Evolutionary conservation across 2,113 vertebrate species (phyloP).

Genomic region (Pelusios castaneus): DNA sequence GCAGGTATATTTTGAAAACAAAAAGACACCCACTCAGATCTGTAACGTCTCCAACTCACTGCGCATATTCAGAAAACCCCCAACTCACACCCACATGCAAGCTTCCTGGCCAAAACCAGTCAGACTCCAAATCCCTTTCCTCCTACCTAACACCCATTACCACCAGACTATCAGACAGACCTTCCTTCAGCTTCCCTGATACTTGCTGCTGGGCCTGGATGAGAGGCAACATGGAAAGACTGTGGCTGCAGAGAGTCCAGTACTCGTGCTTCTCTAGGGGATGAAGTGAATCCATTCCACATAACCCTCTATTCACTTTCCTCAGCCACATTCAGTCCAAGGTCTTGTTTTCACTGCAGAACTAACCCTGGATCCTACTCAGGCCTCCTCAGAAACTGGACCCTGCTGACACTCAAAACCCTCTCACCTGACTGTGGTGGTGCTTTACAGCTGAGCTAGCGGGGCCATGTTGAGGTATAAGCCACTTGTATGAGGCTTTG

Average conservation of each 20-base stretch:
- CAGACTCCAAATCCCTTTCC: no score
- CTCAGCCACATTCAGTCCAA: not conserved
- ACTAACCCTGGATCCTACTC: no score
- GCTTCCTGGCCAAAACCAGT: not conserved
- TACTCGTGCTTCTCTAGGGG: not conserved
- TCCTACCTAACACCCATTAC: not conserved
- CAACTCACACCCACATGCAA: not conserved
- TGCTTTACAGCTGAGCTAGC: no score
- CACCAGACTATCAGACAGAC: not conserved
- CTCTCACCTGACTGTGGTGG: no score
- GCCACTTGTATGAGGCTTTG: no score
- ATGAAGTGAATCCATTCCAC: not conserved
- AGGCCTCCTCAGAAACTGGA: no score
- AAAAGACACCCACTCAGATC: not conserved
- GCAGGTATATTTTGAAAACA: not conserved
- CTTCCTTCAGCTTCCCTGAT: not conserved
- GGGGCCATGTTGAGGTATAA: no score
- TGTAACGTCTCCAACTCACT: not conserved
- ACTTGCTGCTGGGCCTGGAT: not conserved
- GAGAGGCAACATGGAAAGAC: not conserved
- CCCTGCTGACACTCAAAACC: no score
- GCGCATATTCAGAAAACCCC: not conserved
- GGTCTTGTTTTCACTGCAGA: no score
- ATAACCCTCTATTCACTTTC: not conserved
- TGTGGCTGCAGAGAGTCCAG: not conserved